phyloP scores from a whole-genome alignment of 2,113 vertebrate genomes.

The Aptenodytes patagonicus region DNA sequence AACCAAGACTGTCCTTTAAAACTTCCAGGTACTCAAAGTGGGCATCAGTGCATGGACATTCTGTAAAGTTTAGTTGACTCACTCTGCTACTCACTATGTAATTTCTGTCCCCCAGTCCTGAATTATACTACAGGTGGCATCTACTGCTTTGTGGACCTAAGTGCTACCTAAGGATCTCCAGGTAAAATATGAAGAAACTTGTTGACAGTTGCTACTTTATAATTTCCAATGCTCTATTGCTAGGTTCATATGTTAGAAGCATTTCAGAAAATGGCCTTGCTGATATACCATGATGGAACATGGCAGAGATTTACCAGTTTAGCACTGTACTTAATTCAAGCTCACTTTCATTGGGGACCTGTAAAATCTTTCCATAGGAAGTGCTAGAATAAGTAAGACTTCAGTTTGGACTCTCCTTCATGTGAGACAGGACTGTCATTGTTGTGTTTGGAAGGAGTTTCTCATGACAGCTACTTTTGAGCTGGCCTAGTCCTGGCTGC shows the following conservation, averaged over 20 bases:
- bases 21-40: neutral
- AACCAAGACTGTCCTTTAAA: neutral
- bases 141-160: neutral
- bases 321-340: neutral
- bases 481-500: neutral
- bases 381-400: neutral
- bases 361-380: slow-evolving; percentile 12
- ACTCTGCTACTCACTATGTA: neutral
- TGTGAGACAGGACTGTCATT: neutral
- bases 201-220: neutral
- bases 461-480: neutral
- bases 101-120: neutral
- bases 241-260: neutral
- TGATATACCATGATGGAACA: neutral
- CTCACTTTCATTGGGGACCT: neutral
- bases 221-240: neutral
- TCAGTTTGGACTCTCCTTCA: neutral
- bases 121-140: neutral
- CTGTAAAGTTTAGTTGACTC: neutral
- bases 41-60: neutral
- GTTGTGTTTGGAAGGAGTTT: neutral
- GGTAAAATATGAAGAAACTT: neutral
- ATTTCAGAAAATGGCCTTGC: neutral
- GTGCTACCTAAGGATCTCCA: neutral
- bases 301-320: neutral